phyloP scores from a whole-genome alignment of 2,113 vertebrate species.

The Nannospalax galili region DNA sequence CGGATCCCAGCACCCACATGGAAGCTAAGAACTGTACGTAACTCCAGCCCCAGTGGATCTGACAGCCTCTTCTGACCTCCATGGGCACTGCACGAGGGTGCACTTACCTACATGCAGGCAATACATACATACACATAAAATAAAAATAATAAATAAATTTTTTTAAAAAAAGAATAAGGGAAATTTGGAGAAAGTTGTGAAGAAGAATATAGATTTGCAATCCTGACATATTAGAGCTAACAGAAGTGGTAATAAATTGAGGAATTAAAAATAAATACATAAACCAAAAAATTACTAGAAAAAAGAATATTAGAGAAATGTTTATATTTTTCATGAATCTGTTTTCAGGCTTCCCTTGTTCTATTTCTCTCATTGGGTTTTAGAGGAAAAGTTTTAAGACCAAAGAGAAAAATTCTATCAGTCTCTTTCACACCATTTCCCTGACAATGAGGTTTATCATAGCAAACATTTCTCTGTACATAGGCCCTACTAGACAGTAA shows the following conservation, averaged over 20 bases:
- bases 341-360: neutral
- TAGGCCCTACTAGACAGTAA: neutral
- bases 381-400: conserved; percentile 35
- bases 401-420: neutral
- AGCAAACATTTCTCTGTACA: conserved; percentile 9
- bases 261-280: conserved; percentile 23
- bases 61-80: no score
- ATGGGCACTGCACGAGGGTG: no score
- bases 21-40: no score
- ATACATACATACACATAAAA: no score
- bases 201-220: neutral
- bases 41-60: no score
- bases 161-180: no score
- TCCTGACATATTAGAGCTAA: neutral
- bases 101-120: no score
- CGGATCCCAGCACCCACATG: no score
- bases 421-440: neutral
- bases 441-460: neutral
- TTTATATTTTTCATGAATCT: neutral
- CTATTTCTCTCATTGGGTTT: conserved; percentile 9
- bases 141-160: no score
- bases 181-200: neutral
- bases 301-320: neutral
- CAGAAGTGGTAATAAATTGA: neutral
- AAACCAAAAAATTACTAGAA: conserved; percentile 6